Evolutionary conservation across 2,888 invertebrate species (phyloP), one percentile per base, ranked within the genome.

Genomic region (Cynaeus angustus): DNA sequence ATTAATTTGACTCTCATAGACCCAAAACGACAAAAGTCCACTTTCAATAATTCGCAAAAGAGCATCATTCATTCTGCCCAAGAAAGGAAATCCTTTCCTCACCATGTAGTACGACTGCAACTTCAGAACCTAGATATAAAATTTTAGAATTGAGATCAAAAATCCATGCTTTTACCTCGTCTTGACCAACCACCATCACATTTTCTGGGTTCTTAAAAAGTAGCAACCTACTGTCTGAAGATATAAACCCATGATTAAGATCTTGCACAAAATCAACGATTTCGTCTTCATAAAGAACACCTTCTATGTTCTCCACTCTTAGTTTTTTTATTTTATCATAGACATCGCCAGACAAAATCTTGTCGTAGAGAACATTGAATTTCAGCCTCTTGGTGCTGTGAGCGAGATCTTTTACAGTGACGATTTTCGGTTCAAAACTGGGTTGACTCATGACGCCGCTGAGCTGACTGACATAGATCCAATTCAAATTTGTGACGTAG

Each of bases 391-490:
- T 41, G 13, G 2, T 12, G 12, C 41, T 41, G 5, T 2, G n/a
- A 2, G 3, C 41, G 3, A 41, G 6, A n/a, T 58, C 45, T 1
- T 58, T 12, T 0, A 58, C 0, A 7, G 12, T 45, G 9, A 9
- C 5, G 13, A 58, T 43, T 45, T 58, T 58, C 5, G 58, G 58
- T 30, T 58, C 58, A 8, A 28, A 58, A 43, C 33, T 45, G 3
- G 58, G 58, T 9, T 45, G 21, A 13, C 28, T 45, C 30, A 58
- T 10, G 9, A 52, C 41, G 3, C 64, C 48, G 13, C 53, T 52
- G 14, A 64, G 21, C 28, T 52, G 64, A 28, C 52, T 64, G 1
- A 33, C 16, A 7, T 50, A 64, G n/a, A 64, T 37, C 50, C 52
- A 38, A 14, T 52, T 64, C 16, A 52, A 13, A 41, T 52, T 41